Conservation (phyloP, 2,797 vertebrate genomes). For the Platalea minor region DNA sequence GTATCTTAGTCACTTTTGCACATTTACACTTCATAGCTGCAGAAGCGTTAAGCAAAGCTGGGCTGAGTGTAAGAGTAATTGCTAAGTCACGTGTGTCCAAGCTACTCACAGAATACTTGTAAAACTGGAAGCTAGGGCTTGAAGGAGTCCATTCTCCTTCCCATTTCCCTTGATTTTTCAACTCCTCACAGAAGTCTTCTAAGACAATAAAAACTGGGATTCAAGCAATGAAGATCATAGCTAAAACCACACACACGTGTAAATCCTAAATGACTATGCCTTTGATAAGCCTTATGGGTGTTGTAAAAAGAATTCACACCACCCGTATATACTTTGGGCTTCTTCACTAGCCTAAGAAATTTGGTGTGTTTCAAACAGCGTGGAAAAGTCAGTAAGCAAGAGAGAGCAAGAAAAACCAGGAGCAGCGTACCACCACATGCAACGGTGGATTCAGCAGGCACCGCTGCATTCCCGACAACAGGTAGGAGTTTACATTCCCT, state of each 20-base stretch:
- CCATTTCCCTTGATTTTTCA: not conserved
- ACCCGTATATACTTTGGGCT: rapidly evolving
- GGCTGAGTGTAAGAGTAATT: not conserved
- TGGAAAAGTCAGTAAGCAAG: not conserved
- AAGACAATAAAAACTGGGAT: not conserved
- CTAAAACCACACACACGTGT: not conserved
- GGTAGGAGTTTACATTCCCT: not conserved
- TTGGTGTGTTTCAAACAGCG: not conserved
- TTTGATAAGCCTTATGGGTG: not conserved
- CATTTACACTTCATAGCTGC: not conserved
- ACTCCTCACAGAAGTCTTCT: not conserved
- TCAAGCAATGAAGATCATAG: not conserved
- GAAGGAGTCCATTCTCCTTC: not conserved
- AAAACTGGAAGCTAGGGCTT: not conserved
- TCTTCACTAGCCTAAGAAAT: not conserved
- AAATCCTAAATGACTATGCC: not conserved
- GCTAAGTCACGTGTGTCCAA: not conserved
- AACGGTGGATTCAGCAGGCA: not conserved
- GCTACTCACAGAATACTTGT: not conserved
- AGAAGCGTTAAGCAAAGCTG: not conserved
- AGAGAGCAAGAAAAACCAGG: not conserved
- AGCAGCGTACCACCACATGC: rapidly evolving
- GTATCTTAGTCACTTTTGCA: not conserved
- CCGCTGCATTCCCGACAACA: not conserved
- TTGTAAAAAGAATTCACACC: not conserved